These are phyloP conservation scores for Lytechinus variegatus DNA, from an alignment of 35 echinoderm and acorn worm species.

Conservation along the genomic window DNA sequence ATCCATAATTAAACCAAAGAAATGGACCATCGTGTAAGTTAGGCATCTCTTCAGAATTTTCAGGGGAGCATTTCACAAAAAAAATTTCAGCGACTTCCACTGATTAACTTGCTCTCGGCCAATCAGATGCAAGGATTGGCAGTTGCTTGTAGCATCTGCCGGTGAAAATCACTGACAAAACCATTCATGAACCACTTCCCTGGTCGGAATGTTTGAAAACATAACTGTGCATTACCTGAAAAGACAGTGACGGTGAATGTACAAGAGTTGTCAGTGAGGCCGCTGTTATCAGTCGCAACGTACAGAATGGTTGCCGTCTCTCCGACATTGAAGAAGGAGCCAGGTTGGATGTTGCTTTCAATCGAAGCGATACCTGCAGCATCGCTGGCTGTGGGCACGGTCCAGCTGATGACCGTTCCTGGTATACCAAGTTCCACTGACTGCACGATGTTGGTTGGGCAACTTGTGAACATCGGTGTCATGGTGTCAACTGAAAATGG, in stretches of 20 bases:
- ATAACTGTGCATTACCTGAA: not conserved
- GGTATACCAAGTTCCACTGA: constrained; percentile 46
- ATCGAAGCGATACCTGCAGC: constrained; percentile 33
- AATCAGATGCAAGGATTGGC: too few relatives aligned
- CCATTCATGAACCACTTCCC: too few relatives aligned
- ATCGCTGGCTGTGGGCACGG: constrained; percentile 62
- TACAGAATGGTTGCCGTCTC: not conserved
- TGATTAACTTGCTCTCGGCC: too few relatives aligned
- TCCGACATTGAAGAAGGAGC: constrained; percentile 1
- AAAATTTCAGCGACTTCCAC: too few relatives aligned
- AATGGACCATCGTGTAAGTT: too few relatives aligned
- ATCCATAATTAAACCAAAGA: too few relatives aligned
- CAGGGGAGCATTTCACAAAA: too few relatives aligned
- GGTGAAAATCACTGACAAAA: too few relatives aligned
- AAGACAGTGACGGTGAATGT: constrained; percentile 32
- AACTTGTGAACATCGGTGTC: constrained; percentile 39
- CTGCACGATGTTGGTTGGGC: constrained; percentile 35
- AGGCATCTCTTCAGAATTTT: too few relatives aligned
- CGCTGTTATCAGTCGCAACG: not conserved
- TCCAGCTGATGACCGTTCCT: constrained; percentile 17
- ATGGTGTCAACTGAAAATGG: constrained; percentile 51
- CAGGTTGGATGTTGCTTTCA: not conserved
- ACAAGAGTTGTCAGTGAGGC: not conserved
- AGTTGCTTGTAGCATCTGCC: too few relatives aligned
- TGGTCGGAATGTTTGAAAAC: too few relatives aligned